These are phyloP conservation scores for Dendrocincla tyrannina DNA, from an alignment of 2,797 vertebrate species.

Conservation along the genomic window DNA sequence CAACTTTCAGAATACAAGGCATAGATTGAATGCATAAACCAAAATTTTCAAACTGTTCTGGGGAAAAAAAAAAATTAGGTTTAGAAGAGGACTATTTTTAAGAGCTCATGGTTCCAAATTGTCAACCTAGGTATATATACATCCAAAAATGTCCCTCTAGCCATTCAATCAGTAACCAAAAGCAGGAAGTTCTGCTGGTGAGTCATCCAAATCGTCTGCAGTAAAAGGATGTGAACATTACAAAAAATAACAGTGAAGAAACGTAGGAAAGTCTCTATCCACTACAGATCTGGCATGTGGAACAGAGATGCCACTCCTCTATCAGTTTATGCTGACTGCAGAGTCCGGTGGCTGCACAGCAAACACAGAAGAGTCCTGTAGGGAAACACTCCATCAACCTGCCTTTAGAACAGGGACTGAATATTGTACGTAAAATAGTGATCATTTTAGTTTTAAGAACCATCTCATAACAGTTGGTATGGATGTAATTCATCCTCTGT, in stretches of 20 bases:
- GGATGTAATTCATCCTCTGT: not conserved
- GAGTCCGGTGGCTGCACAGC: fast-evolving
- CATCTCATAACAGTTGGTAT: not conserved
- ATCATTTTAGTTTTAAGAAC: not conserved
- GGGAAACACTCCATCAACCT: not conserved
- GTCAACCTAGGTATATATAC: not conserved
- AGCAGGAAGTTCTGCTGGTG: not conserved
- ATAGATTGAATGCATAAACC: not conserved
- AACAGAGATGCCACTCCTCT: not conserved
- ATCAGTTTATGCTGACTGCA: not conserved
- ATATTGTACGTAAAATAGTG: not conserved
- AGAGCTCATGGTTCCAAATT: not conserved
- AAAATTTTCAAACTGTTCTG: not conserved
- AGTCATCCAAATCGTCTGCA: not conserved
- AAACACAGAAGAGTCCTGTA: not conserved
- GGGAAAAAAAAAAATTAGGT: fast-evolving
- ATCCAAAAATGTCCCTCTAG: not conserved
- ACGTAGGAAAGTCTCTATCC: not conserved
- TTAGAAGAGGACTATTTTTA: not conserved
- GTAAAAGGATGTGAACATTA: not conserved
- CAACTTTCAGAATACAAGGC: not conserved
- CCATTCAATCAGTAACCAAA: not conserved
- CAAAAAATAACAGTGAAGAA: not conserved
- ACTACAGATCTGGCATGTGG: not conserved
- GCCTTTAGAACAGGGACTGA: not conserved